A percentile compares a stretch with the other conserved stretches of the same genome.
These are phyloP conservation scores for Ferrisia virgata DNA, from an alignment of 2,888 invertebrate genomes.

Conservation along the genomic window DNA sequence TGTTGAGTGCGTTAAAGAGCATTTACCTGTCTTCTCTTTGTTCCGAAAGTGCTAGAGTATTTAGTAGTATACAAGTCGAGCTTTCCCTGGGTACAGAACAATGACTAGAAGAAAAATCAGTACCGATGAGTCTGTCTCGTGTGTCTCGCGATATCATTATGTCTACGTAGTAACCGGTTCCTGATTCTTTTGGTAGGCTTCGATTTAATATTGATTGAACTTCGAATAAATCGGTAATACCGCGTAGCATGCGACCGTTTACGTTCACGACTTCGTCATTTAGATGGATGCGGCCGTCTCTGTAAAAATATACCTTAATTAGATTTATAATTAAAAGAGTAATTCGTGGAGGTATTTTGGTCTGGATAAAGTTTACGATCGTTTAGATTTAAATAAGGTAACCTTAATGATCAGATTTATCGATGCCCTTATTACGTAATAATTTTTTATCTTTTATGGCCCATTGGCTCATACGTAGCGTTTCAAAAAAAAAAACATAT, in stretches of 20 bases:
- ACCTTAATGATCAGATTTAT: neutral
- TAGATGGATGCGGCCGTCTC: slow-evolving; percentile 54
- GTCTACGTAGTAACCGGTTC: slow-evolving; percentile 51
- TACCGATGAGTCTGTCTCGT: neutral
- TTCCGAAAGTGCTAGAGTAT: slow-evolving; percentile 13
- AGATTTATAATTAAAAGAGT: slow-evolving; percentile 16
- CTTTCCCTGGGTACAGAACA: neutral
- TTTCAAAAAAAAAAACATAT: neutral
- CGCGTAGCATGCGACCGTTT: slow-evolving; percentile 55
- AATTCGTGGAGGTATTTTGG: neutral
- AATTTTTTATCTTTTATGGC: neutral
- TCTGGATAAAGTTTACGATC: neutral
- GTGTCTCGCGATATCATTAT: slow-evolving; percentile 50
- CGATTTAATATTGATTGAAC: slow-evolving; percentile 51
- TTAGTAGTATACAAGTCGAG: slow-evolving; percentile 39
- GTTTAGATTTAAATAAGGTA: neutral
- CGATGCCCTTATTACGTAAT: neutral
- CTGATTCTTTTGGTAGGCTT: slow-evolving; percentile 46
- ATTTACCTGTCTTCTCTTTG: neutral
- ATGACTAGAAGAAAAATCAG: slow-evolving; percentile 41
- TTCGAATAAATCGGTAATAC: slow-evolving; percentile 52
- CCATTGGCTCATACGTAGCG: neutral
- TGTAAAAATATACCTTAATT: slow-evolving; percentile 46
- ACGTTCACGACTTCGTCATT: slow-evolving; percentile 57
- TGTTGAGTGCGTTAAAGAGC: neutral